A percentile compares a stretch with the other conserved stretches of the same genome.
These are phyloP conservation scores for Heliothis virescens DNA, from an alignment of 1,140 invertebrate species.

Conservation along the genomic window DNA sequence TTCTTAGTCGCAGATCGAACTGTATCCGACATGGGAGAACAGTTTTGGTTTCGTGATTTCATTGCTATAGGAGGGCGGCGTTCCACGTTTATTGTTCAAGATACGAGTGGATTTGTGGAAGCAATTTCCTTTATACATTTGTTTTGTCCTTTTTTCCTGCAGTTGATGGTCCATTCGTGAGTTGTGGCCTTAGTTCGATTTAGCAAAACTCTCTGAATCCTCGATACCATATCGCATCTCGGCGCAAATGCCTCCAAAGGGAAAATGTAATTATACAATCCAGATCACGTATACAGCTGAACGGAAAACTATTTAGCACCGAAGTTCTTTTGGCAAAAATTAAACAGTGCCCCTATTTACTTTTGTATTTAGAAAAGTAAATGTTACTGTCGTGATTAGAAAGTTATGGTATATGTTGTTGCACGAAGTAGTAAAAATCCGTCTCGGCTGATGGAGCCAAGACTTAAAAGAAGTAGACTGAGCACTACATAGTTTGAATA, in stretches of 20 bases:
- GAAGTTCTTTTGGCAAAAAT: slow-evolving; percentile 70
- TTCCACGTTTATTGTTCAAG: slow-evolving; percentile 85
- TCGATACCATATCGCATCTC: slow-evolving; percentile 79
- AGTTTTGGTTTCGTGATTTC: slow-evolving; percentile 86
- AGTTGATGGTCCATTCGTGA: slow-evolving; percentile 84
- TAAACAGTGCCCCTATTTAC: slow-evolving; percentile 58
- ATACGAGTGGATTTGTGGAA: slow-evolving; percentile 86
- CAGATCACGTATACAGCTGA: slow-evolving; percentile 74
- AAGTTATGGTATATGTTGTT: neutral
- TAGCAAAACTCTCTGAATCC: slow-evolving; percentile 76
- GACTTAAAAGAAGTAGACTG: neutral
- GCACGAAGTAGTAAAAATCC: too few relatives aligned
- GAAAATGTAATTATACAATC: slow-evolving; percentile 79
- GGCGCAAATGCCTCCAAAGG: slow-evolving; percentile 63
- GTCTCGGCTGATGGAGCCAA: neutral
- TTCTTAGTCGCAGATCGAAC: slow-evolving; percentile 70
- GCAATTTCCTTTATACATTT: slow-evolving; percentile 86
- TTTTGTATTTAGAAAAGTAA: slow-evolving; percentile 41
- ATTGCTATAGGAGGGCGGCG: slow-evolving; percentile 83
- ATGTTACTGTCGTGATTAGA: neutral
- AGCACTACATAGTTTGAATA: too few relatives aligned
- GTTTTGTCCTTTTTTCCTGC: slow-evolving; percentile 85
- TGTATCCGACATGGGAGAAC: slow-evolving; percentile 76
- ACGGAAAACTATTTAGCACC: slow-evolving; percentile 79
- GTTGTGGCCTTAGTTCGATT: slow-evolving; percentile 81